These are phyloP conservation scores for Trachemys scripta DNA, from an alignment of 2,113 vertebrate species.

Conservation along the genomic window DNA sequence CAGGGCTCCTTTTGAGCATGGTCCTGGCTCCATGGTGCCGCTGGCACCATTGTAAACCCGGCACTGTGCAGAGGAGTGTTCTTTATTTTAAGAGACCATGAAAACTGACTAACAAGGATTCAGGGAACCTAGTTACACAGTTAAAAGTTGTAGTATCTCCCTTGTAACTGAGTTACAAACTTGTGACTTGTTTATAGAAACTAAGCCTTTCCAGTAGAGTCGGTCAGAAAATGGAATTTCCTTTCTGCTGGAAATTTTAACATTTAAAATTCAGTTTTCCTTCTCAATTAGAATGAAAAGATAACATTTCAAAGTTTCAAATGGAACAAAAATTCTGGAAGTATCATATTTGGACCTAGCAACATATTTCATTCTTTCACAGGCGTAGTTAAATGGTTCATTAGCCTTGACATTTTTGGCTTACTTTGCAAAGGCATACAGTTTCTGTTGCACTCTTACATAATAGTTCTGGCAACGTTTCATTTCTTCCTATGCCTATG, in stretches of 20 bases:
- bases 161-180: not conserved
- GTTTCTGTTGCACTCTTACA: not conserved
- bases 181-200: not conserved
- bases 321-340: not conserved
- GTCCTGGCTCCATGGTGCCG: too few species aligned
- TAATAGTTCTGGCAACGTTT: not conserved
- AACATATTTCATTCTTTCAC: not conserved
- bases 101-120: not conserved
- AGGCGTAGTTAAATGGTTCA: not conserved
- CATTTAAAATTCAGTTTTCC: not conserved
- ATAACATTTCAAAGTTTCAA: not conserved
- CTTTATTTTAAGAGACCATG: not conserved
- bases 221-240: not conserved
- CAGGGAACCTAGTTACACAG: rapidly evolving
- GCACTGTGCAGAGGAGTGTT: not conserved
- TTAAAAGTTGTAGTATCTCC: not conserved
- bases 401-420: not conserved
- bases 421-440: not conserved
- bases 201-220: not conserved
- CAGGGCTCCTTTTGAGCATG: too few species aligned
- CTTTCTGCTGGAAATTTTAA: not conserved
- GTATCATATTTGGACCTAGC: not conserved
- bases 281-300: not conserved
- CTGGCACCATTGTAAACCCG: too few species aligned
- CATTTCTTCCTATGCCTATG: not conserved